A percentile compares a stretch with the other conserved stretches of the same genome.
Evolutionary conservation across 2,797 vertebrate species (phyloP).

Genomic region (Bufotes viridis): DNA sequence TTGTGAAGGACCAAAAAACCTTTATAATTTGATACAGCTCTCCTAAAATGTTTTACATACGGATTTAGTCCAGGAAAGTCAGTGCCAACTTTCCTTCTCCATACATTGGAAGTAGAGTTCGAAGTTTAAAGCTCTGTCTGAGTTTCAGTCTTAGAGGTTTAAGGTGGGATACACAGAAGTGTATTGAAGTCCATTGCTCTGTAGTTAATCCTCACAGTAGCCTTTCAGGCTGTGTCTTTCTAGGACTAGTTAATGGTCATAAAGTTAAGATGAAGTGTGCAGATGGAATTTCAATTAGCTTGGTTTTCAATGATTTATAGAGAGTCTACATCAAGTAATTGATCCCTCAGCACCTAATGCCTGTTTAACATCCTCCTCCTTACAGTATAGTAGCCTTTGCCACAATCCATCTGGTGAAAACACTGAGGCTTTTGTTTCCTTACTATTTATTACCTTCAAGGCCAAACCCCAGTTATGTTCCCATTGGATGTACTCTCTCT

Average conservation of each 20-base stretch:
- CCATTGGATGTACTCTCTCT: slow-evolving; percentile 54
- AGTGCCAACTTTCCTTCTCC: slow-evolving; percentile 22
- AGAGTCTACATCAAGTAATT: slow-evolving; percentile 59
- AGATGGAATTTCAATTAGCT: slow-evolving; percentile 64
- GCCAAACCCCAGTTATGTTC: slow-evolving; percentile 63
- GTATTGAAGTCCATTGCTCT: slow-evolving; percentile 15
- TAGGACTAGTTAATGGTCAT: slow-evolving; percentile 46
- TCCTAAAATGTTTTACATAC: slow-evolving; percentile 17
- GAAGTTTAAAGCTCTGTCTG: slow-evolving; percentile 9
- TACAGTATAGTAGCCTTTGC: slow-evolving; percentile 59
- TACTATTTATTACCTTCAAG: slow-evolving; percentile 63
- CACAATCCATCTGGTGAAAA: slow-evolving; percentile 60
- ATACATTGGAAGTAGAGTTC: slow-evolving; percentile 16
- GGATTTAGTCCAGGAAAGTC: slow-evolving; percentile 23
- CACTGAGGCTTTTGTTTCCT: slow-evolving; percentile 64
- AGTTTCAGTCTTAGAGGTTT: slow-evolving; percentile 33
- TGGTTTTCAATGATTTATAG: slow-evolving; percentile 63
- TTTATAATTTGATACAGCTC: slow-evolving; percentile 3
- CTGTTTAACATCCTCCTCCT: slow-evolving; percentile 60
- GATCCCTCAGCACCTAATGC: slow-evolving; percentile 53
- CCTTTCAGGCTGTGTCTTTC: slow-evolving; percentile 54
- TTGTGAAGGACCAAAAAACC: background rate
- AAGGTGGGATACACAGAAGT: slow-evolving; percentile 14
- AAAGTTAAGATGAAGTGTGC: slow-evolving; percentile 50
- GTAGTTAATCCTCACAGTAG: slow-evolving; percentile 30